phyloP scores from a whole-genome alignment of 2,113 vertebrate genomes.

The Thomomys bottae region DNA sequence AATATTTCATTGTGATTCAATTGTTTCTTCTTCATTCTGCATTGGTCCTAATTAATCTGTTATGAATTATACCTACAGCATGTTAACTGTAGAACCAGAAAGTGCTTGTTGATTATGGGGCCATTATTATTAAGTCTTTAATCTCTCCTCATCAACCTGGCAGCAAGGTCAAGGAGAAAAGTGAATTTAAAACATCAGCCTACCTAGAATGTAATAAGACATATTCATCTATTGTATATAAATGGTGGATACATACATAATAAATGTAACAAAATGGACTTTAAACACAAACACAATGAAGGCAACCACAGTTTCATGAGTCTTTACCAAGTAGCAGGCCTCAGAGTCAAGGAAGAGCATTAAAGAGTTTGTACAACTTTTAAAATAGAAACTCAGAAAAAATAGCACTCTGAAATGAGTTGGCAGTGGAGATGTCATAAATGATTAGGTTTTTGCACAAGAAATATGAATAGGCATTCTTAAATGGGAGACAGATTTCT shows the following conservation, averaged over 20 bases:
- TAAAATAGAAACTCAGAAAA: not conserved
- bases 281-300: not conserved
- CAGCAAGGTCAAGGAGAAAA: not conserved
- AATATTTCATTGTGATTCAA: constrained; percentile 61
- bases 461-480: not conserved
- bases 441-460: not conserved
- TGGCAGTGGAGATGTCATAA: not conserved
- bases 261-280: not conserved
- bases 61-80: not conserved
- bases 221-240: not conserved
- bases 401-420: not conserved
- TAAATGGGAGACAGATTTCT: not conserved
- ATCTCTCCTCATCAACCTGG: constrained; percentile 19
- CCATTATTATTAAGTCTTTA: not conserved
- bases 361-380: not conserved
- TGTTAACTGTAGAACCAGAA: constrained; percentile 12
- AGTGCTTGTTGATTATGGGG: not conserved
- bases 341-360: not conserved
- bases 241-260: not conserved
- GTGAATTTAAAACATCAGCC: constrained; percentile 1
- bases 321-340: not conserved
- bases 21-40: constrained; percentile 26
- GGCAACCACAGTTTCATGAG: not conserved
- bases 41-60: constrained; percentile 56
- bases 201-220: not conserved